phyloP scores from a whole-genome alignment of 2,888 invertebrate genomes.

The Plebejus argus region DNA sequence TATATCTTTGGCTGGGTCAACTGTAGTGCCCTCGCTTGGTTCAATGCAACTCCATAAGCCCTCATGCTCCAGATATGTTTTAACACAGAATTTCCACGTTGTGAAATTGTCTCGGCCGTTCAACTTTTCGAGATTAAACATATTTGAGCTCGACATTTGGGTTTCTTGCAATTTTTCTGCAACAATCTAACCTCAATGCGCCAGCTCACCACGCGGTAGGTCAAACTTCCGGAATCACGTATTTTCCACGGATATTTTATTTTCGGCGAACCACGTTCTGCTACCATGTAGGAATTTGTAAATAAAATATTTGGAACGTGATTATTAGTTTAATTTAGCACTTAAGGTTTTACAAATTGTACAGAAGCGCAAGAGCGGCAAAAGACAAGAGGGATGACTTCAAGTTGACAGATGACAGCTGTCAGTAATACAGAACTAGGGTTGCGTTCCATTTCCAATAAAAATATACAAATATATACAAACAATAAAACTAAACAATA shows the following conservation, averaged over 20 bases:
- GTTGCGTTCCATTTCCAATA: too few species aligned
- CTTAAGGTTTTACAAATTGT: too few species aligned
- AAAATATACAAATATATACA: too few species aligned
- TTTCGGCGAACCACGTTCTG: not conserved
- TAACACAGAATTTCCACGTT: conserved; percentile 22
- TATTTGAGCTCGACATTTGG: not conserved
- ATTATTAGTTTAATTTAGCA: too few species aligned
- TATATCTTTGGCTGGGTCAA: conserved; percentile 15
- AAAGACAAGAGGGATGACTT: too few species aligned
- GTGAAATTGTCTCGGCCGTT: conserved; percentile 22
- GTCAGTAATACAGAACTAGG: too few species aligned
- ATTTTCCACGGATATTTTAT: not conserved
- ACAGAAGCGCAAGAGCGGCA: too few species aligned
- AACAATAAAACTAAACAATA: too few species aligned
- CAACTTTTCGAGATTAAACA: conserved; percentile 24
- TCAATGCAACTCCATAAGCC: conserved; percentile 20
- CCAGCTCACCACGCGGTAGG: too few species aligned
- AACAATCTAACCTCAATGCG: not conserved
- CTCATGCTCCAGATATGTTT: conserved; percentile 24
- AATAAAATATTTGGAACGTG: not conserved
- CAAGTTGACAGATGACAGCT: too few species aligned
- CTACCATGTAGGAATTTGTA: conserved; percentile 11
- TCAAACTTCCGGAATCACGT: not conserved
- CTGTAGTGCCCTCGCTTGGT: not conserved
- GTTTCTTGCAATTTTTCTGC: not conserved